Evolutionary conservation across 64 coral and sea anemone species (phyloP).

Genomic region (Pachyseris speciosa): DNA sequence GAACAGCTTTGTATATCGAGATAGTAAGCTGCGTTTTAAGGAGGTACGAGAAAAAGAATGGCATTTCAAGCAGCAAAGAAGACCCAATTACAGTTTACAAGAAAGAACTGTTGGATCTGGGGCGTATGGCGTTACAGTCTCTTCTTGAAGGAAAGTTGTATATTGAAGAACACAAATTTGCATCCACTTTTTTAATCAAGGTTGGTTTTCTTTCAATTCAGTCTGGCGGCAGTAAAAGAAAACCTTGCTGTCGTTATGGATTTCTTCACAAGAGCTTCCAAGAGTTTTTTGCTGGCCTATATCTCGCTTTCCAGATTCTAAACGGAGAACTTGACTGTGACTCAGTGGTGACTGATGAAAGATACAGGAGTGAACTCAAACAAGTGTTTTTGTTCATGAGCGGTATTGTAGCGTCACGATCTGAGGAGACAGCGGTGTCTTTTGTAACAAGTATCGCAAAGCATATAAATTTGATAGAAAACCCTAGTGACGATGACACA

Average conservation of each 20-base stretch:
- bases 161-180: background rate
- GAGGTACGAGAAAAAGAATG: too few species aligned
- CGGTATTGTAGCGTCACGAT: background rate
- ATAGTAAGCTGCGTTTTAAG: background rate
- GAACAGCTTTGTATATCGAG: background rate
- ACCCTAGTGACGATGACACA: background rate
- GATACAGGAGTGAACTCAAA: background rate
- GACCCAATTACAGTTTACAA: background rate
- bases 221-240: too few species aligned
- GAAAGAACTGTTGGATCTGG: background rate
- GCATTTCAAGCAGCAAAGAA: too few species aligned
- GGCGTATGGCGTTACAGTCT: background rate
- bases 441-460: background rate
- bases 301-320: too few species aligned
- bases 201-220: background rate
- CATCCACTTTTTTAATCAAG: background rate
- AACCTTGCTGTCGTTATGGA: background rate
- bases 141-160: background rate
- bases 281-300: too few species aligned
- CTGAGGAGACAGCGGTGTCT: background rate
- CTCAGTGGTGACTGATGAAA: too few species aligned
- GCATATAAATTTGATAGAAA: background rate
- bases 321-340: too few species aligned
- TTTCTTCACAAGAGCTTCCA: background rate
- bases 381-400: background rate